Percentiles rank a stretch among this genome's conserved stretches.
phyloP scores from a whole-genome alignment of 2,113 vertebrate species.

The Bubo bubo region DNA sequence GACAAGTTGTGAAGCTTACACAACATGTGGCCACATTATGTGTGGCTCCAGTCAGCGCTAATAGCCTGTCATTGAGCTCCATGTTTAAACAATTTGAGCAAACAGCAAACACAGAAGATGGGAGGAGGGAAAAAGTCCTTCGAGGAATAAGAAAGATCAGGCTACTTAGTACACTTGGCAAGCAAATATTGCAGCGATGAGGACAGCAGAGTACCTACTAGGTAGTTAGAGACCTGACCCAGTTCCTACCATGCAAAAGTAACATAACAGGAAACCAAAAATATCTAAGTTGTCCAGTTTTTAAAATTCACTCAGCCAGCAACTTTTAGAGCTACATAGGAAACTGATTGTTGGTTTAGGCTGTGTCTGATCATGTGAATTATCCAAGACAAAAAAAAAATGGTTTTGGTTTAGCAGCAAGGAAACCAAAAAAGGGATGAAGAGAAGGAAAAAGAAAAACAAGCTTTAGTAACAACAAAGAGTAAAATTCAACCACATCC shows the following conservation, averaged over 20 bases:
- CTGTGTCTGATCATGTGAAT: not conserved
- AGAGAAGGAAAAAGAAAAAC: not conserved
- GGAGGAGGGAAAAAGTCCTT: conserved; percentile 52
- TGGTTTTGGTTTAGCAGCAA: not conserved
- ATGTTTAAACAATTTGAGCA: conserved; percentile 69
- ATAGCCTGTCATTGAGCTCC: conserved; percentile 64
- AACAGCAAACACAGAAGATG: conserved; percentile 63
- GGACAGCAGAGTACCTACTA: not conserved
- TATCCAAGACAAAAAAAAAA: not conserved
- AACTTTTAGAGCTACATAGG: not conserved
- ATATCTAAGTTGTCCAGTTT: not conserved
- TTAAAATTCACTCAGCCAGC: not conserved
- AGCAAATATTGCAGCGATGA: not conserved
- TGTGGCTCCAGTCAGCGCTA: conserved; percentile 54
- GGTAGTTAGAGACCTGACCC: not conserved
- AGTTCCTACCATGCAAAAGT: not conserved
- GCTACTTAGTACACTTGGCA: not conserved
- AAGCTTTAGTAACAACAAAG: not conserved
- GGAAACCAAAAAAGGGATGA: not conserved
- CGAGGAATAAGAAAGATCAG: conserved; percentile 39
- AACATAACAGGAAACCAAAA: not conserved
- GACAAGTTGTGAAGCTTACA: conserved; percentile 68
- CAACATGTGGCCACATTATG: conserved; percentile 69
- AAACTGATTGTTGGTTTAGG: not conserved
- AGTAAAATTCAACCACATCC: conserved; percentile 3